Evolutionary conservation across 2,888 invertebrate species (phyloP).

Genomic region (Patella depressa): DNA sequence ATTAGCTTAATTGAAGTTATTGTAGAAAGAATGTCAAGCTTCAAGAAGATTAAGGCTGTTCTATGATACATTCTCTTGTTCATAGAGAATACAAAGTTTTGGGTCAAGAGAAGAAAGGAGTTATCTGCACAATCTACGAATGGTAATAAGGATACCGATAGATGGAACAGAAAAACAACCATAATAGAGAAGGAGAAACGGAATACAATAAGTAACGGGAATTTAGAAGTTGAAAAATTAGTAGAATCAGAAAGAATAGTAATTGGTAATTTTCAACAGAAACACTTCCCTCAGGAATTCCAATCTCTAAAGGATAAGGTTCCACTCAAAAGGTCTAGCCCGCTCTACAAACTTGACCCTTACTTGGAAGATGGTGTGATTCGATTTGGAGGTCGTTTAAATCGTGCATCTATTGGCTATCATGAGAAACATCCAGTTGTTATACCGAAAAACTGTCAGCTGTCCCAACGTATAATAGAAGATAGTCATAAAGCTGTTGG

Average conservation of each 20-base stretch:
- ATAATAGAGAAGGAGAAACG: neutral
- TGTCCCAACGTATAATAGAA: no score
- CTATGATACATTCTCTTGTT: neutral
- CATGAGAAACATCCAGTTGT: no score
- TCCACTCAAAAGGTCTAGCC: neutral
- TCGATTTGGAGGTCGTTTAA: neutral
- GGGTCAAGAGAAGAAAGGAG: neutral
- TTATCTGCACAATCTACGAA: neutral
- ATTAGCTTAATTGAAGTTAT: neutral
- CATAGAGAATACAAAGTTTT: neutral
- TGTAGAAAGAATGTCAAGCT: neutral
- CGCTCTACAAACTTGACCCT: constrained; percentile 13
- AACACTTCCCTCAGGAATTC: neutral
- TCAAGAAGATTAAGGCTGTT: neutral
- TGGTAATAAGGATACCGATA: no score
- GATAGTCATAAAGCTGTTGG: no score
- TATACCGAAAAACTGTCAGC: no score
- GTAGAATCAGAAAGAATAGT: neutral
- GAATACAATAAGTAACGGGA: neutral
- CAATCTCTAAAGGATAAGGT: neutral
- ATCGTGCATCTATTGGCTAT: no score
- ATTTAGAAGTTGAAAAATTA: neutral
- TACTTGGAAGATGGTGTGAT: constrained; percentile 1
- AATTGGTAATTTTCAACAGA: neutral
- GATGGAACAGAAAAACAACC: no score